Conservation (phyloP, 2,888 invertebrate species). For the Danaus chrysippus region DNA sequence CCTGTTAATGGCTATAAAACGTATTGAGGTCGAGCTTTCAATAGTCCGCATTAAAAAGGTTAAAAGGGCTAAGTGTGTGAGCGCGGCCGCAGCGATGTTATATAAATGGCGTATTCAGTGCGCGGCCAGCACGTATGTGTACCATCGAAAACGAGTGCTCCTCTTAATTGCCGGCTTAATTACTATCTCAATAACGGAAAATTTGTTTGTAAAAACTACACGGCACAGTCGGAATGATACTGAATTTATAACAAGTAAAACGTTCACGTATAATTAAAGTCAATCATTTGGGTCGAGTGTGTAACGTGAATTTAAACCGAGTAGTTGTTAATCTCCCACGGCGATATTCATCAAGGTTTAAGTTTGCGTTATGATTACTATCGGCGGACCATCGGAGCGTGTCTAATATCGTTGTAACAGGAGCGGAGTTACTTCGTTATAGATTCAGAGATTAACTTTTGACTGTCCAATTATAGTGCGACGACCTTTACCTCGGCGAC, state of each 20-base stretch:
- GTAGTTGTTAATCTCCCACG: too few relatives aligned
- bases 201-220: neutral
- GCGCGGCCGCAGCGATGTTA: slow-evolving; percentile 13
- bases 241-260: slow-evolving; percentile 12
- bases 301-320: too few relatives aligned
- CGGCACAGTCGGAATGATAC: neutral
- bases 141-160: slow-evolving; percentile 2
- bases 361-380: slow-evolving; percentile 54
- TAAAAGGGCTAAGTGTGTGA: slow-evolving; percentile 11
- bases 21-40: slow-evolving; percentile 16
- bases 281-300: too few relatives aligned
- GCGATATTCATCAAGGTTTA: slow-evolving; percentile 13
- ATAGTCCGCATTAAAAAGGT: slow-evolving; percentile 10
- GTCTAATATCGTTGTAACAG: slow-evolving; percentile 64
- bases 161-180: slow-evolving; percentile 8
- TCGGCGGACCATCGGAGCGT: slow-evolving; percentile 50
- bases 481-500: slow-evolving; percentile 51
- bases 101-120: slow-evolving; percentile 20
- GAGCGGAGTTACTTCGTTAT: slow-evolving; percentile 55
- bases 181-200: neutral
- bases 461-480: slow-evolving; percentile 42
- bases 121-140: slow-evolving; percentile 6
- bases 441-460: slow-evolving; percentile 67
- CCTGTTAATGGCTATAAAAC: slow-evolving; percentile 14
- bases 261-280: slow-evolving; percentile 8